These are phyloP conservation scores for Condylostylus longicornis DNA, from an alignment of 1,140 invertebrate species.

Conservation along the genomic window DNA sequence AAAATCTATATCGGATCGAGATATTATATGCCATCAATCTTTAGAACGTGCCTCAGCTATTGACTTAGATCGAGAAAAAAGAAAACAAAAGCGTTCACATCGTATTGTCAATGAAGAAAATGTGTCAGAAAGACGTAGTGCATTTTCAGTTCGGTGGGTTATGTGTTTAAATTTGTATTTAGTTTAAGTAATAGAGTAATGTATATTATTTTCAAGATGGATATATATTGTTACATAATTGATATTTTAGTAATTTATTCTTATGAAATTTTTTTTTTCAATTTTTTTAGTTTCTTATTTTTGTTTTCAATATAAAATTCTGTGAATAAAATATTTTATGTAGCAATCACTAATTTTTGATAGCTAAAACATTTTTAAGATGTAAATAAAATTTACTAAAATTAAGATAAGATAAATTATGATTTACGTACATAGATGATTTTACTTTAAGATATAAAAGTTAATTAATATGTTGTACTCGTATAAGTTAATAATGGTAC, in stretches of 20 bases:
- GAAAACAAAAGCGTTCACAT: conserved; percentile 33
- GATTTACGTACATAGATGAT: too few species aligned
- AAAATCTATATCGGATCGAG: conserved; percentile 83
- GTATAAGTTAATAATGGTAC: too few species aligned
- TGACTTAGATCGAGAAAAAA: conserved; percentile 62
- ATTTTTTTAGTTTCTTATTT: not conserved
- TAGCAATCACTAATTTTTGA: too few species aligned
- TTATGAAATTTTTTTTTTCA: not conserved
- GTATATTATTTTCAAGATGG: too few species aligned
- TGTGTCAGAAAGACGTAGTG: conserved; percentile 50
- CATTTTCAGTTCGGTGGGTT: conserved; percentile 51
- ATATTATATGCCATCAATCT: conserved; percentile 78
- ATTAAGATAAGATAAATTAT: too few species aligned
- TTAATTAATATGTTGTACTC: too few species aligned
- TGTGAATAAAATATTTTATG: too few species aligned
- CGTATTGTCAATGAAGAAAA: conserved; percentile 40
- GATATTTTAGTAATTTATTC: not conserved
- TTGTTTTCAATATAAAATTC: too few species aligned
- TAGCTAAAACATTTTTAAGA: too few species aligned
- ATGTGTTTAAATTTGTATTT: conserved; percentile 4
- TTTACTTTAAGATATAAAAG: too few species aligned
- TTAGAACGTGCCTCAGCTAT: conserved; percentile 56
- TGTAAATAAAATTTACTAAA: too few species aligned
- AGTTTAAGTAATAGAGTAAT: too few species aligned
- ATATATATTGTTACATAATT: not conserved